Conservation (phyloP, 2,113 vertebrate genomes). For the Halichoeres trimaculatus region DNA sequence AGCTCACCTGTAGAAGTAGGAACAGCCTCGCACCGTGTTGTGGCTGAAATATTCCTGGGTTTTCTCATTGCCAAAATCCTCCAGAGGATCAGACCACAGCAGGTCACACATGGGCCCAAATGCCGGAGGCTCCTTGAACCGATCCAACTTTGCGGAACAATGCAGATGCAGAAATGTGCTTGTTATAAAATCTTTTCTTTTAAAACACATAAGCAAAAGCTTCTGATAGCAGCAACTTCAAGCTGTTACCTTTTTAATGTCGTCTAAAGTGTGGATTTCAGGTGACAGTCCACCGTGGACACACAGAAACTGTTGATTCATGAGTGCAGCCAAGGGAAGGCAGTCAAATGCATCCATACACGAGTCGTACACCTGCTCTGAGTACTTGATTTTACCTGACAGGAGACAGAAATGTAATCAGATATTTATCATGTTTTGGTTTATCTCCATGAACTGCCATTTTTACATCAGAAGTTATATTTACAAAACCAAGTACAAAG, state of each 20-base stretch:
- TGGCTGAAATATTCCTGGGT: slow-evolving; percentile 88
- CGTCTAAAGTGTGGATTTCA: slow-evolving; percentile 88
- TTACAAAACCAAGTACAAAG: not conserved
- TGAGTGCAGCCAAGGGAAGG: slow-evolving; percentile 86
- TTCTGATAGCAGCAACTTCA: too few relatives aligned
- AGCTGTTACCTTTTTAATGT: slow-evolving; percentile 84
- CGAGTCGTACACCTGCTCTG: slow-evolving; percentile 87
- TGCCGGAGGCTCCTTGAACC: slow-evolving; percentile 87
- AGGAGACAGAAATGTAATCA: slow-evolving; percentile 15
- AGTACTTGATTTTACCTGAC: slow-evolving; percentile 90
- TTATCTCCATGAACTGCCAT: too few relatives aligned
- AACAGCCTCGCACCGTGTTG: slow-evolving; percentile 88
- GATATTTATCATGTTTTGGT: not conserved
- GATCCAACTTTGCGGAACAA: slow-evolving; percentile 78
- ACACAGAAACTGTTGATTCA: slow-evolving; percentile 88
- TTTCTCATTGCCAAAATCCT: slow-evolving; percentile 88
- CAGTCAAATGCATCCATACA: slow-evolving; percentile 89
- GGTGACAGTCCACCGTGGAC: slow-evolving; percentile 87
- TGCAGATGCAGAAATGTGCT: slow-evolving; percentile 2
- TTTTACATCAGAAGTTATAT: not conserved
- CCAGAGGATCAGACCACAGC: slow-evolving; percentile 86
- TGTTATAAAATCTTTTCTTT: not conserved
- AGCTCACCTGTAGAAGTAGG: slow-evolving; percentile 87
- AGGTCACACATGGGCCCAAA: slow-evolving; percentile 89
- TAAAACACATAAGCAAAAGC: slow-evolving; percentile 4